phyloP scores from a whole-genome alignment of 2,797 vertebrate species.

The Varecia variegata region DNA sequence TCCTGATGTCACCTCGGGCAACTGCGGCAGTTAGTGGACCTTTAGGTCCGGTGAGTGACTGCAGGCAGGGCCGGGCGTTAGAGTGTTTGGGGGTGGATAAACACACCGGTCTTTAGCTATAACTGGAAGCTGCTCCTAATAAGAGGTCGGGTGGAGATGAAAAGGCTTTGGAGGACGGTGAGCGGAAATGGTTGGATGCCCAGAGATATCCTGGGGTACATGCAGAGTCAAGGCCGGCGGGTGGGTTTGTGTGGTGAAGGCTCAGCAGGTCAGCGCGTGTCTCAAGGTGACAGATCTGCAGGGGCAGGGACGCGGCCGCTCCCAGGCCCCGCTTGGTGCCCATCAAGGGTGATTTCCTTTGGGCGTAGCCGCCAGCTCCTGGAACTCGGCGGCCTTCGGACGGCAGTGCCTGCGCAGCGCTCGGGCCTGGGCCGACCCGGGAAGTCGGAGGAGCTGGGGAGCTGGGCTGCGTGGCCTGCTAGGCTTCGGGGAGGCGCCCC shows the following conservation, averaged over 20 bases:
- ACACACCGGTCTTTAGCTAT: background rate
- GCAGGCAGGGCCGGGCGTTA: background rate
- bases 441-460: background rate
- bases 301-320: accelerated
- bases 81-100: accelerated
- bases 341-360: background rate
- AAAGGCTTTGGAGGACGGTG: background rate
- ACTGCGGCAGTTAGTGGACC: background rate
- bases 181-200: too few relatives aligned
- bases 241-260: background rate
- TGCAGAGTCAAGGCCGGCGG: background rate
- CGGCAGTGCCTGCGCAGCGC: background rate
- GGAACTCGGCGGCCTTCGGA: accelerated
- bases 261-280: background rate
- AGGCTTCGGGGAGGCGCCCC: background rate
- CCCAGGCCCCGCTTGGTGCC: background rate
- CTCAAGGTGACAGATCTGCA: accelerated
- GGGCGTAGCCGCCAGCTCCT: background rate
- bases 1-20: background rate
- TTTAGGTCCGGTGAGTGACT: background rate
- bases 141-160: background rate
- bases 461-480: background rate
- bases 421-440: background rate
- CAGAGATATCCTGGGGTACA: background rate
- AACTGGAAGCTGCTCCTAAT: background rate